These are phyloP conservation scores for Parasteatoda lunata DNA, from an alignment of 2,888 invertebrate genomes.

Conservation along the genomic window DNA sequence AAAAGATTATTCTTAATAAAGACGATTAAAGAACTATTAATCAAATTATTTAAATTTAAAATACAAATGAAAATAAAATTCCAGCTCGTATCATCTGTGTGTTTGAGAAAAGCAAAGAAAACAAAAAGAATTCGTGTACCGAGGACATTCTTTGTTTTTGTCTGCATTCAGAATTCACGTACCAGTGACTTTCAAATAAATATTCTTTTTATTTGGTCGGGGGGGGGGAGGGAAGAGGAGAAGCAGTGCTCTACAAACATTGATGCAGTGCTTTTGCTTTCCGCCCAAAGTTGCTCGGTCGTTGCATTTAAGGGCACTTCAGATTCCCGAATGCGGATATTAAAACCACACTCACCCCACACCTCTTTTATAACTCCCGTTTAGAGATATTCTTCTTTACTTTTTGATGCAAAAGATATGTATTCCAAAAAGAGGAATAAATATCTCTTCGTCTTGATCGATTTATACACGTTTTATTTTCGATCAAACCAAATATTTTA, in stretches of 20 bases:
- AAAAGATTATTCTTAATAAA: too few species aligned
- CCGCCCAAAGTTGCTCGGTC: neutral
- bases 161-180: neutral
- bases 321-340: constrained; percentile 20
- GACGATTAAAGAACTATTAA: too few species aligned
- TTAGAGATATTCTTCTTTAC: neutral
- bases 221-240: neutral
- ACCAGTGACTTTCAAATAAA: neutral
- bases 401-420: neutral
- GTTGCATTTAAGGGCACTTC: neutral
- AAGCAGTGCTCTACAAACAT: too few species aligned
- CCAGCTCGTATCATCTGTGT: too few species aligned
- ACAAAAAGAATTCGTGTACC: too few species aligned
- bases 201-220: neutral
- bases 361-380: neutral
- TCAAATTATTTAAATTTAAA: too few species aligned
- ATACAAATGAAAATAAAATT: too few species aligned
- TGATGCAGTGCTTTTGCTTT: neutral
- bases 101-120: too few species aligned
- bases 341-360: constrained; percentile 26
- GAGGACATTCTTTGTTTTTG: neutral
- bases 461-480: neutral
- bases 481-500: too few species aligned
- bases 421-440: neutral
- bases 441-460: neutral